These are phyloP conservation scores for Epizoanthus illoricatus DNA, from an alignment of 92 coral and sea anemone species.

Conservation along the genomic window DNA sequence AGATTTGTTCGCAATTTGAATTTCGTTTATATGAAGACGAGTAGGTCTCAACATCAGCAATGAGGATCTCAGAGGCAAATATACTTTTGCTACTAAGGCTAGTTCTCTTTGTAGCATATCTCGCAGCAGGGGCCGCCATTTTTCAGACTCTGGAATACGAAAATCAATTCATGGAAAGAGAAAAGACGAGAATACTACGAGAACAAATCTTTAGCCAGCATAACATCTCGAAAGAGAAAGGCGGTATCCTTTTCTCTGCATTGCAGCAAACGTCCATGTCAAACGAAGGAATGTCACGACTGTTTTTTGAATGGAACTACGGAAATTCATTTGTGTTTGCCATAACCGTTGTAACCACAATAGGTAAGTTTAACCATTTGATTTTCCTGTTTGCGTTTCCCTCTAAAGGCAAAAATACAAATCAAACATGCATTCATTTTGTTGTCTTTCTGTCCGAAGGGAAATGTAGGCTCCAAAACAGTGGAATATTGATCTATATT, in stretches of 20 bases:
- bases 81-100: conserved; percentile 49
- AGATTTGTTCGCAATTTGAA: no score
- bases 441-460: no score
- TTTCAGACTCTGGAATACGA: conserved; percentile 65
- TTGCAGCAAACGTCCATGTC: neutral
- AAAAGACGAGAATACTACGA: conserved; percentile 13
- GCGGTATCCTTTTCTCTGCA: conserved; percentile 44
- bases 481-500: no score
- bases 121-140: conserved; percentile 62
- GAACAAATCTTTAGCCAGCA: conserved; percentile 51
- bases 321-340: conserved; percentile 69
- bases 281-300: neutral
- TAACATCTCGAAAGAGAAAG: conserved; percentile 58
- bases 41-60: neutral
- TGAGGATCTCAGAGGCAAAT: conserved; percentile 56
- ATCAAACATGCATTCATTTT: no score
- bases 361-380: conserved; percentile 47
- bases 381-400: no score
- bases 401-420: no score
- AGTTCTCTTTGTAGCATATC: conserved; percentile 46
- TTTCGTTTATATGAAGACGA: no score
- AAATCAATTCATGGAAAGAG: conserved; percentile 27
- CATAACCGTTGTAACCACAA: conserved; percentile 62
- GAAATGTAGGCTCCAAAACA: no score
- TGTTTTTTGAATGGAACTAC: conserved; percentile 60